Evolutionary conservation across 2,797 vertebrate species (phyloP).

Genomic region (Crenichthys baileyi): DNA sequence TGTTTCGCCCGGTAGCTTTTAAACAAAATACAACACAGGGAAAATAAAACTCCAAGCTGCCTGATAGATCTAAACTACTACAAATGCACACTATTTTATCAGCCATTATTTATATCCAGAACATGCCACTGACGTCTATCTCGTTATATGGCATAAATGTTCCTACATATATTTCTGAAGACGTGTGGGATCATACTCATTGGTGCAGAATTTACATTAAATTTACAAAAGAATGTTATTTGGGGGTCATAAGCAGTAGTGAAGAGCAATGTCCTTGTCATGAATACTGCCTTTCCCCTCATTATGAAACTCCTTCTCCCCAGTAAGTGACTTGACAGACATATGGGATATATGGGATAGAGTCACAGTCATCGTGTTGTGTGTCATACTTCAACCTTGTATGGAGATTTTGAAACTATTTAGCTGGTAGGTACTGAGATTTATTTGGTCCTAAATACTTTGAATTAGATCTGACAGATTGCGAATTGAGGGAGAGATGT

Average conservation of each 20-base stretch:
- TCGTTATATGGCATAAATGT: not conserved
- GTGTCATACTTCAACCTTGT: not conserved
- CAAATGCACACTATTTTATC: not conserved
- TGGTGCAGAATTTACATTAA: constrained; percentile 1
- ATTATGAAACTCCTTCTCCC: not conserved
- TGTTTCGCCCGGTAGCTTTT: not conserved
- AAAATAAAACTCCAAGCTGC: not conserved
- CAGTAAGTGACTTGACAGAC: not conserved
- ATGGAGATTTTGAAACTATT: not conserved
- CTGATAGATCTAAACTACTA: not conserved
- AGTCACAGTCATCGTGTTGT: not conserved
- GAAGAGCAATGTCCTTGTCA: not conserved
- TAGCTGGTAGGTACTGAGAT: not conserved
- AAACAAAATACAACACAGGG: not conserved
- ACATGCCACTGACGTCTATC: not conserved
- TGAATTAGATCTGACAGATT: not conserved
- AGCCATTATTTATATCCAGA: constrained; percentile 1
- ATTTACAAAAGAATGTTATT: constrained; percentile 3
- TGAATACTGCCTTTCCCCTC: not conserved
- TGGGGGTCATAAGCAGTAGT: constrained; percentile 1
- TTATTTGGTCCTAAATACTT: constrained; percentile 2
- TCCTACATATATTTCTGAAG: not conserved
- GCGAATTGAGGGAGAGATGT: not conserved
- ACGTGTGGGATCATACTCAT: not conserved
- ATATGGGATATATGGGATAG: not conserved